Conservation (phyloP, 2,113 vertebrate species). For the Erpornis zantholeuca region DNA sequence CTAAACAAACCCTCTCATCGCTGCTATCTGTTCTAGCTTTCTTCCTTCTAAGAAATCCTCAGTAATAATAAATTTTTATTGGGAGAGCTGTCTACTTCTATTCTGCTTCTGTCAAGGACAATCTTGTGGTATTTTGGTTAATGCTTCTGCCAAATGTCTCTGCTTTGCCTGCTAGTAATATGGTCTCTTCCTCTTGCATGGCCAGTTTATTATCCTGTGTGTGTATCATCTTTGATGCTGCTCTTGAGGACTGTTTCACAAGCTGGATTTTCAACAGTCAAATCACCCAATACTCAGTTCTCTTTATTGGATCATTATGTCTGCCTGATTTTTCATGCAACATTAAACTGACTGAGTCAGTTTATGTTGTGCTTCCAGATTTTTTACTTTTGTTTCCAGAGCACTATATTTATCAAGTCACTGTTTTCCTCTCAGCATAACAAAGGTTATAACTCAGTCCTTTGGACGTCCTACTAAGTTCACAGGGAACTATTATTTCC, state of each 20-base stretch:
- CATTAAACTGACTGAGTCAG: neutral
- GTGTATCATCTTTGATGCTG: neutral
- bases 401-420: neutral
- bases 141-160: neutral
- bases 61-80: neutral
- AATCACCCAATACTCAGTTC: neutral
- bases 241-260: neutral
- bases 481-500: neutral
- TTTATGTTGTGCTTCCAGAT: neutral
- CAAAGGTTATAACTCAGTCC: neutral
- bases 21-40: neutral
- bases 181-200: neutral
- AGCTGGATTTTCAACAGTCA: neutral
- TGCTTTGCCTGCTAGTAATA: neutral
- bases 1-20: neutral
- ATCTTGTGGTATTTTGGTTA: neutral
- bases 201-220: neutral
- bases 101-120: fast-evolving
- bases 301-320: neutral
- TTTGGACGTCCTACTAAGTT: neutral
- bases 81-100: neutral
- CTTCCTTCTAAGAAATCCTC: neutral
- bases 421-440: neutral
- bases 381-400: slow-evolving; percentile 3
- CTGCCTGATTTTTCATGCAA: neutral